Conservation (phyloP, 1,140 invertebrate genomes). For the Asobara japonica region DNA sequence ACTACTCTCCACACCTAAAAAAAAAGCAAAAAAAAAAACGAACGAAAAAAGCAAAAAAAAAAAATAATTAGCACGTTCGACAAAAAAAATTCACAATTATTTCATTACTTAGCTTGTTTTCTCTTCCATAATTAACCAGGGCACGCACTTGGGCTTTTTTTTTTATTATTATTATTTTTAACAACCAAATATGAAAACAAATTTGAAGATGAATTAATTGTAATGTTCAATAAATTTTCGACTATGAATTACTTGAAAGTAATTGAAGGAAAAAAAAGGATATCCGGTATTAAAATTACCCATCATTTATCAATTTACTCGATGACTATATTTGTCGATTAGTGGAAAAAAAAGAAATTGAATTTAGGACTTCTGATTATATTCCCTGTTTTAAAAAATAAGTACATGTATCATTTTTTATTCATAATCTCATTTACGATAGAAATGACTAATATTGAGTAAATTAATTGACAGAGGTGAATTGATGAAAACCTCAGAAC, state of each 20-base stretch:
- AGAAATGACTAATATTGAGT: background rate
- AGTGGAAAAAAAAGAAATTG: background rate
- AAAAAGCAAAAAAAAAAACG: slow-evolving; percentile 44
- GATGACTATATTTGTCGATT: background rate
- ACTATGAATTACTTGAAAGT: background rate
- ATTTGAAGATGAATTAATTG: background rate
- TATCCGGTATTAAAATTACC: background rate
- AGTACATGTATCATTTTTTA: slow-evolving; percentile 14
- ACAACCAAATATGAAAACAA: background rate
- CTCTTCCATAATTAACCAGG: slow-evolving; percentile 42
- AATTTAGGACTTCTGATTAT: background rate
- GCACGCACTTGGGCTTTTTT: slow-evolving; percentile 41
- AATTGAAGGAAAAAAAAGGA: slow-evolving; percentile 1
- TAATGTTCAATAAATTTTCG: background rate
- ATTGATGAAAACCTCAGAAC: background rate
- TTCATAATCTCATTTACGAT: background rate
- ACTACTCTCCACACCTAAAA: slow-evolving; percentile 60
- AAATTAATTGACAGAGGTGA: background rate
- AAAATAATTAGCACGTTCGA: slow-evolving; percentile 51
- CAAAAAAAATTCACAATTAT: slow-evolving; percentile 34
- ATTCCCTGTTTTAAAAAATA: background rate
- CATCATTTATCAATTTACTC: background rate
- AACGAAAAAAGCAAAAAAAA: too few relatives aligned
- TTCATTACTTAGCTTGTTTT: slow-evolving; percentile 34
- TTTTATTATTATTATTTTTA: slow-evolving; percentile 29